Percentiles rank a stretch among this genome's conserved stretches.
These are phyloP conservation scores for Tinea trinotella DNA, from an alignment of 2,888 invertebrate species.

Conservation along the genomic window DNA sequence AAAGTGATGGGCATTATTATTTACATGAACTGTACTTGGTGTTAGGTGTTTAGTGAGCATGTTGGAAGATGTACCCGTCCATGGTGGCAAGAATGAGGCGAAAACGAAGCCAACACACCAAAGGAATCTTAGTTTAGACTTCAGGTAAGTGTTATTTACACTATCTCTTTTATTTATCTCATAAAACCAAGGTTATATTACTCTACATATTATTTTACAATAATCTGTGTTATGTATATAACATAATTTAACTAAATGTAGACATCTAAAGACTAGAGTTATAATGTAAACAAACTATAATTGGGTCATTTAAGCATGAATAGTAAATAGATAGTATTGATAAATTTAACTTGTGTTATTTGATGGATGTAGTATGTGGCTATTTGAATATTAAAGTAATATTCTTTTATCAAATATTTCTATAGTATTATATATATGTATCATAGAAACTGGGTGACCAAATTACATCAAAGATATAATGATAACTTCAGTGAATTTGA, in stretches of 20 bases:
- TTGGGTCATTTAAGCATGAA: slow-evolving; percentile 1
- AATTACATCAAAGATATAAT: no score
- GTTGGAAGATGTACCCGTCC: slow-evolving; percentile 70
- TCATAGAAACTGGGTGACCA: no score
- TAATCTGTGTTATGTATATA: no score
- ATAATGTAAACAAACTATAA: slow-evolving; percentile 1
- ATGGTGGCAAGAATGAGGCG: slow-evolving; percentile 56
- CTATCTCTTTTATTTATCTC: slow-evolving; percentile 4
- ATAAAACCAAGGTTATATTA: not conserved
- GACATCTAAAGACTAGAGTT: no score
- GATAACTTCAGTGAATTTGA: no score
- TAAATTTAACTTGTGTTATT: slow-evolving; percentile 1
- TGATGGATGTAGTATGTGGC: not conserved
- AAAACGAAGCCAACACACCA: slow-evolving; percentile 76
- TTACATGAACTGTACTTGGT: slow-evolving; percentile 54
- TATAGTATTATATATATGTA: no score
- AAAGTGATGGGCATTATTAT: slow-evolving; percentile 38
- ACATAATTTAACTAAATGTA: no score
- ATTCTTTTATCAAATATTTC: no score
- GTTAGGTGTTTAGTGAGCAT: slow-evolving; percentile 47
- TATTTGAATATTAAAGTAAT: not conserved
- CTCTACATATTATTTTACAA: no score
- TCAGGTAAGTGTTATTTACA: slow-evolving; percentile 74
- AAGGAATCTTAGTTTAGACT: slow-evolving; percentile 90
- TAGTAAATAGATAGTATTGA: not conserved